These are phyloP conservation scores for Cavia aperea DNA, from an alignment of 2,113 vertebrate species.

Conservation along the genomic window DNA sequence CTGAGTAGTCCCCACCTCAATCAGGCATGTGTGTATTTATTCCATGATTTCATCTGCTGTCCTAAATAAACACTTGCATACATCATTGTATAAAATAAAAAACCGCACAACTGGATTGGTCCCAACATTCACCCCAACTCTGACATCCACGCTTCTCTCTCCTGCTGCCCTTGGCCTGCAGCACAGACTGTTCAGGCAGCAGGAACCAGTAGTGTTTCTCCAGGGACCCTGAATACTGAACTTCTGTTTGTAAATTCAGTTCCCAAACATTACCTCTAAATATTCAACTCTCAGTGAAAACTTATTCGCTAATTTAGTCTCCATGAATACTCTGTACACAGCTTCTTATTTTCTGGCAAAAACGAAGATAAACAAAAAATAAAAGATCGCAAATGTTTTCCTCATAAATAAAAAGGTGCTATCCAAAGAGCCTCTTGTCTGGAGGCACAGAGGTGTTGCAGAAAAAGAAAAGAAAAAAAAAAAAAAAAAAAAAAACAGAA, in stretches of 20 bases:
- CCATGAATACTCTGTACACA: slow-evolving; percentile 7
- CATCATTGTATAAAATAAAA: slow-evolving; percentile 23
- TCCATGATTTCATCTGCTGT: slow-evolving; percentile 13
- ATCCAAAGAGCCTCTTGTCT: slow-evolving; percentile 47
- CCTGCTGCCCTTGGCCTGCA: fast-evolving
- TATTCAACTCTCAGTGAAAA: slow-evolving; percentile 46
- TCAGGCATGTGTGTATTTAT: neutral
- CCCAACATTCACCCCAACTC: neutral
- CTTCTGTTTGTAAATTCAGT: slow-evolving; percentile 57
- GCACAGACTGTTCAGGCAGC: slow-evolving; percentile 29
- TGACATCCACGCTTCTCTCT: neutral
- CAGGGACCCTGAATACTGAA: slow-evolving; percentile 54
- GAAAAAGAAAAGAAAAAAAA: neutral
- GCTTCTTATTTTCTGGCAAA: slow-evolving; percentile 55
- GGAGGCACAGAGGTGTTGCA: slow-evolving; percentile 39
- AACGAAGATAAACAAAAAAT: slow-evolving; percentile 47
- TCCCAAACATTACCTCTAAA: slow-evolving; percentile 55
- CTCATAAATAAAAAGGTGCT: slow-evolving; percentile 54
- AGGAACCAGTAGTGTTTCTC: slow-evolving; percentile 18
- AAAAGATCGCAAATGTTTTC: slow-evolving; percentile 49
- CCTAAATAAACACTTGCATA: slow-evolving; percentile 29
- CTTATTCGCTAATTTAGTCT: slow-evolving; percentile 50
- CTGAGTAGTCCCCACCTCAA: neutral
- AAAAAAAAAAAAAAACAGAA: neutral
- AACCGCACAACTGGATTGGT: neutral